Evolutionary conservation across 2,888 invertebrate genomes (phyloP).

Genomic region (Theretra japonica): DNA sequence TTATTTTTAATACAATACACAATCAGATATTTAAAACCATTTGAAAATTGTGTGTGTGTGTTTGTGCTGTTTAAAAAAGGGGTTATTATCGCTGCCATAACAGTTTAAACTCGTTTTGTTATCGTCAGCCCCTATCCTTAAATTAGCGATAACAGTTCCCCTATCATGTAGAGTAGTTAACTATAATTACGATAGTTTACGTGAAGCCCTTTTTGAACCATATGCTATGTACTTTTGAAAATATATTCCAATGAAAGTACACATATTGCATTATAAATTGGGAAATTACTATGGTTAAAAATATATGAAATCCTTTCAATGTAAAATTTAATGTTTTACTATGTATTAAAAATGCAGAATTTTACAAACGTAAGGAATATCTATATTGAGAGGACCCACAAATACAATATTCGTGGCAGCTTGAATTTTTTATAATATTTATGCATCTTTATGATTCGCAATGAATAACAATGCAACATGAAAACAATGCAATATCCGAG

Average conservation of each 20-base stretch:
- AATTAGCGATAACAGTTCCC: slow-evolving; percentile 23
- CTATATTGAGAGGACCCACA: too few relatives aligned
- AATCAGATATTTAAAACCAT: not conserved
- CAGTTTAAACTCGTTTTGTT: slow-evolving; percentile 18
- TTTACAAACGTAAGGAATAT: too few relatives aligned
- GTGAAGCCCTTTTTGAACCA: not conserved
- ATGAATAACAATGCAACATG: too few relatives aligned
- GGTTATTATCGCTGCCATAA: not conserved
- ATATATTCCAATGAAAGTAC: not conserved
- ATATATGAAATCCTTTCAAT: too few relatives aligned
- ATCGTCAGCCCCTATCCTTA: slow-evolving; percentile 19
- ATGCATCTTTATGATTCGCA: too few relatives aligned
- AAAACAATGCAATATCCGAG: too few relatives aligned
- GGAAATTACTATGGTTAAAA: too few relatives aligned
- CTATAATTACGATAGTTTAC: slow-evolving; percentile 3
- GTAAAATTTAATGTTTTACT: too few relatives aligned
- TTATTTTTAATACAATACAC: not conserved
- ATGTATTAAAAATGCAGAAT: too few relatives aligned
- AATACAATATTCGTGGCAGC: too few relatives aligned
- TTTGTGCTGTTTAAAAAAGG: not conserved
- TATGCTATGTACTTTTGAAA: too few relatives aligned
- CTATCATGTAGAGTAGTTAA: slow-evolving; percentile 16
- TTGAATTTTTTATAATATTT: too few relatives aligned
- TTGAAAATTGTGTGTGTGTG: not conserved
- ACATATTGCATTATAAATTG: not conserved